Percentiles rank a stretch among this genome's conserved stretches.
phyloP scores from a whole-genome alignment of 1,140 invertebrate species.

The Venustaconcha ellipsiformis region DNA sequence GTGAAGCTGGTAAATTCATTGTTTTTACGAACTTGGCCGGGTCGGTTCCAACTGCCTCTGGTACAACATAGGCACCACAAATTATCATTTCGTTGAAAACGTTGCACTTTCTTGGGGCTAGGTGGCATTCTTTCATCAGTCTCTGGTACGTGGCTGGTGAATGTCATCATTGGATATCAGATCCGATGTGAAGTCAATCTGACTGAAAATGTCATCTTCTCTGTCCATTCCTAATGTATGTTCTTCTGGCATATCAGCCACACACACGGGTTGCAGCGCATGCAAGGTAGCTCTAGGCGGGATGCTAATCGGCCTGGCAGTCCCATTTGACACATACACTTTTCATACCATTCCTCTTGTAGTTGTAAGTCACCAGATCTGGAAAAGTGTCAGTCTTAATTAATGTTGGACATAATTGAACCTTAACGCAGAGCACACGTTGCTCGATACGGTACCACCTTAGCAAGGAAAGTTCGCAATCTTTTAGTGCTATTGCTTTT shows the following conservation, averaged over 20 bases:
- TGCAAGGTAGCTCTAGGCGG: too few species aligned
- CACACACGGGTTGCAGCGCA: too few species aligned
- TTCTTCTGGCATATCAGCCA: too few species aligned
- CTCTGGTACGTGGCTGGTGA: too few species aligned
- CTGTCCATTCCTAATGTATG: too few species aligned
- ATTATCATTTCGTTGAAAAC: too few species aligned
- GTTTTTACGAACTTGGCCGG: background rate
- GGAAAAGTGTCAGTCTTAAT: background rate
- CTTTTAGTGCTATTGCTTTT: background rate
- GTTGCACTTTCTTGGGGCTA: too few species aligned
- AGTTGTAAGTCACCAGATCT: slow-evolving; percentile 2
- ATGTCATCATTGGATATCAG: background rate
- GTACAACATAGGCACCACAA: too few species aligned
- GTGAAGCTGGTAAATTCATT: too few species aligned
- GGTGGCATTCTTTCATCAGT: too few species aligned
- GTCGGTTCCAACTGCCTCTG: too few species aligned
- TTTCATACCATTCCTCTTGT: background rate
- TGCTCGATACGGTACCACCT: background rate
- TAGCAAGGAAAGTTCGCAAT: slow-evolving; percentile 2
- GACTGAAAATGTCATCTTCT: slow-evolving; percentile 2
- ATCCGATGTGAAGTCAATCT: slow-evolving; percentile 7
- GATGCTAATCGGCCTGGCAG: background rate
- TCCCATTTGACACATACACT: background rate
- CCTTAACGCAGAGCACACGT: slow-evolving; percentile 3
- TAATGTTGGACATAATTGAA: background rate